Percentiles rank a stretch among this genome's conserved stretches.
Evolutionary conservation across 2,113 vertebrate species (phyloP).

Genomic region (Falcunculus frontatus): DNA sequence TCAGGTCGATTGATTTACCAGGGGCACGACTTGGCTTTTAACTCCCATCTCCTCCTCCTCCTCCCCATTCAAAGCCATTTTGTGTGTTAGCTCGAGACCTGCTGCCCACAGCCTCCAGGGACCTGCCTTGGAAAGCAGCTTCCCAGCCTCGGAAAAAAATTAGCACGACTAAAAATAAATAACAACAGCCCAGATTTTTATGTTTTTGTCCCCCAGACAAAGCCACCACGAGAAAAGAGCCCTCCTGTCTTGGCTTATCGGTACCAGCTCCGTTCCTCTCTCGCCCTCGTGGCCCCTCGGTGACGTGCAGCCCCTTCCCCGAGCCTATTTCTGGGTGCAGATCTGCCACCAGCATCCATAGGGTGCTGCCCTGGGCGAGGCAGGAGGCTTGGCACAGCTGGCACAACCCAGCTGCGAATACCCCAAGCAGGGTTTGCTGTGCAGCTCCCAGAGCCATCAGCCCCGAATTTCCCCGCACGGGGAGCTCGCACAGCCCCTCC

Average conservation of each 20-base stretch:
- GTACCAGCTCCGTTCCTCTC: accelerated
- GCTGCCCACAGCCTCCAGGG: conserved; percentile 4
- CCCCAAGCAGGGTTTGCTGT: background rate
- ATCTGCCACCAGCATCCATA: accelerated
- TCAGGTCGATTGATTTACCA: conserved; percentile 1
- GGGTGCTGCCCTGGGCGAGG: background rate
- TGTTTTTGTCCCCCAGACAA: background rate
- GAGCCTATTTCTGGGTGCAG: background rate
- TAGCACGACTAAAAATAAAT: background rate
- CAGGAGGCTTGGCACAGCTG: background rate
- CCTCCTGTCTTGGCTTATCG: accelerated
- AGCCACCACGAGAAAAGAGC: background rate
- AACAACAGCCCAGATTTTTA: background rate
- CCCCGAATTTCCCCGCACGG: accelerated
- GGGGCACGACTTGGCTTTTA: conserved; percentile 7
- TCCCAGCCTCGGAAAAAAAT: background rate
- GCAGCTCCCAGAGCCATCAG: accelerated
- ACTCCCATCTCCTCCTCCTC: conserved; percentile 39
- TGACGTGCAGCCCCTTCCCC: accelerated
- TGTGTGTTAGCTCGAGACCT: background rate
- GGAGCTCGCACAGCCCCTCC: accelerated
- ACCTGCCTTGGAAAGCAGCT: conserved; percentile 27
- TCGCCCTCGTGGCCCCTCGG: accelerated
- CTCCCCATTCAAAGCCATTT: conserved; percentile 2
- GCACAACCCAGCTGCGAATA: background rate